Base-by-base conservation (phyloP, 1,140 invertebrate genomes). In the Aleiodes sp. region DNA sequence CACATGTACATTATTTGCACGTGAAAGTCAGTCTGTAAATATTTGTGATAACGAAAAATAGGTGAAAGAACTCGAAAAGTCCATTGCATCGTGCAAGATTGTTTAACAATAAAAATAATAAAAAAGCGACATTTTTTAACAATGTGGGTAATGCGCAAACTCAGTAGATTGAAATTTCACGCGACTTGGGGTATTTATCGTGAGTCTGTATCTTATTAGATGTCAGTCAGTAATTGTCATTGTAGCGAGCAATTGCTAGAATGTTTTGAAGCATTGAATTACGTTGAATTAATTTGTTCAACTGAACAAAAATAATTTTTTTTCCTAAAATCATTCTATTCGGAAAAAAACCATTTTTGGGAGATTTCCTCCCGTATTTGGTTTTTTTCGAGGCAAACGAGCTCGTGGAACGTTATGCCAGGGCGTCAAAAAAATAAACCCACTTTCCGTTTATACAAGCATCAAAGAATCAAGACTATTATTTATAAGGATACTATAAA, bases 391-490 rank as follows among this genome's bases (percentile, higher is more conserved):
- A n/a, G 19, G 67, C 26, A 41, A 9, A 39, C 46, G 71, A 65
- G 75, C 46, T 73, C 68, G 71, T 41, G 35, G 72, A 75, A 71
- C 70, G 77, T 78, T 80, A 81, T 81, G 78, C 72, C 70, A 73
- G 74, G 46, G n/a, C 56, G 35, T 37, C 65, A 60, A 43, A 26
- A 19, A 65, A 65, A 56, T 70, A 73, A 70, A 57, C 73, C 73
- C 65, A 76, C 67, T 39, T 74, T 75, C 28, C 72, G 66, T 43
- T 59, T 73, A 19, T 70, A 74, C 63, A 78, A 78, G 41, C 76
- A 68, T 41, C 76, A 78, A 66, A 76, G 74, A 62, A 78, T 78
- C 39, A 78, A 78, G 76, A 72, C 63, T 68, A 39, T 46, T 37
- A 59, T 35, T 16, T 35, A 64, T 28, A 56, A 65, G 52, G 65